Evolutionary conservation across 2,797 vertebrate genomes (phyloP), one percentile per base, ranked within the genome.

Genomic region (Gadopsis bispinosus): DNA sequence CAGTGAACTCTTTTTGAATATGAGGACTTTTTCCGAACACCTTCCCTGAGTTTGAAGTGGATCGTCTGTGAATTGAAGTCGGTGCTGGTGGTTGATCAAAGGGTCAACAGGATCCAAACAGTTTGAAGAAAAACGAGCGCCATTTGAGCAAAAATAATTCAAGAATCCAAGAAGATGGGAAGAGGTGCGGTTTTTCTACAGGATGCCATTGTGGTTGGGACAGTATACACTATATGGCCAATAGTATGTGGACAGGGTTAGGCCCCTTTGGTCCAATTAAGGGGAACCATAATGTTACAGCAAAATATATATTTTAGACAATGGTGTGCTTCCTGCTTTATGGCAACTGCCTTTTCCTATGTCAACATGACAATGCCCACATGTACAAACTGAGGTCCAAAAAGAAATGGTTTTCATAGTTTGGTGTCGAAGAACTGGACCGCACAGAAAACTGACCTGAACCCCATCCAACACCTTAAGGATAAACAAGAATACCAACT

Each of bases 41-140:
- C 47, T 53, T 70, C 48, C 48, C 55, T 47, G 51, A 64, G 74
- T 39, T 13, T 75, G 41, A 73, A 81, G 50, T 61, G 2, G 69
- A 69, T 61, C 3, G 39, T 39, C 35, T 48, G n/a, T 33, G 43
- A 75, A 50, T 68, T 20, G 37, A 69, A 45, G n/a, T 58, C 65
- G n/a, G 31, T 26, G n/a, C 20, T 33, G 37, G 35, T 66, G 41
- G 48, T 45, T 6, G 22, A 51, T 63, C 14, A 43, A 67, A 63
- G 8, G 4, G 53, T 41, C 1, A 64, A 20, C 1, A 12, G 13
- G 11, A 65, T 39, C 4, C 29, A 53, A 64, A 50, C 29, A 43
- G 13, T 11, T 39, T 53, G 4, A 47, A 48, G 62, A 31, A 41
- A 33, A 33, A 33, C 26, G 22, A 73, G 11, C 20, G 43, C 60